phyloP scores from a whole-genome alignment of 2,888 invertebrate genomes.

The Lucinisca nassula region DNA sequence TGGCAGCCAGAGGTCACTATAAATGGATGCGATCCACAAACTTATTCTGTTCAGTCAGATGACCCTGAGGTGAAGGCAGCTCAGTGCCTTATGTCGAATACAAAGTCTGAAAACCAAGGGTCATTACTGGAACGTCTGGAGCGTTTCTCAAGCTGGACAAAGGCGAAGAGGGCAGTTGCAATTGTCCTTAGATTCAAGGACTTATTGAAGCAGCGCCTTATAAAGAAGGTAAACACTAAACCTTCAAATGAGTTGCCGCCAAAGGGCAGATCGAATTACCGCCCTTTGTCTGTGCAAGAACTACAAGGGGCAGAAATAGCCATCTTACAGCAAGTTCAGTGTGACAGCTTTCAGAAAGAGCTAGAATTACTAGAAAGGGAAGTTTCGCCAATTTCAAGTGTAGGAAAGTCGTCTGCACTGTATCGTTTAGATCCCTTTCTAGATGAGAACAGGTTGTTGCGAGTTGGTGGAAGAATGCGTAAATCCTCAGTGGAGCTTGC shows the following conservation, averaged over 20 bases:
- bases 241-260: too few relatives aligned
- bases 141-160: conserved; percentile 41
- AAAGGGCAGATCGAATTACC: not conserved
- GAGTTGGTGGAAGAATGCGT: conserved; percentile 69
- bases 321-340: not conserved
- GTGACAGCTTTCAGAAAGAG: not conserved
- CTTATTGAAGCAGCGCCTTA: not conserved
- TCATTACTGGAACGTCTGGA: conserved; percentile 30
- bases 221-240: not conserved
- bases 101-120: not conserved
- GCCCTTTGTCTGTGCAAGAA: not conserved
- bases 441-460: conserved; percentile 58
- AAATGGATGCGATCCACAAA: not conserved
- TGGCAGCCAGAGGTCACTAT: not conserved
- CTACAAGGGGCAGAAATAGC: conserved; percentile 11
- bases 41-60: conserved; percentile 16
- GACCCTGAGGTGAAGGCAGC: conserved; percentile 40
- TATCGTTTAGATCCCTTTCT: conserved; percentile 62
- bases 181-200: conserved; percentile 25
- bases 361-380: not conserved
- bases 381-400: not conserved
- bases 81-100: not conserved
- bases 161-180: conserved; percentile 31
- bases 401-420: conserved; percentile 16
- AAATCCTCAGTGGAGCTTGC: conserved; percentile 11